These are phyloP conservation scores for Rhinichthys klamathensis DNA, from an alignment of 2,113 vertebrate species.

Conservation along the genomic window DNA sequence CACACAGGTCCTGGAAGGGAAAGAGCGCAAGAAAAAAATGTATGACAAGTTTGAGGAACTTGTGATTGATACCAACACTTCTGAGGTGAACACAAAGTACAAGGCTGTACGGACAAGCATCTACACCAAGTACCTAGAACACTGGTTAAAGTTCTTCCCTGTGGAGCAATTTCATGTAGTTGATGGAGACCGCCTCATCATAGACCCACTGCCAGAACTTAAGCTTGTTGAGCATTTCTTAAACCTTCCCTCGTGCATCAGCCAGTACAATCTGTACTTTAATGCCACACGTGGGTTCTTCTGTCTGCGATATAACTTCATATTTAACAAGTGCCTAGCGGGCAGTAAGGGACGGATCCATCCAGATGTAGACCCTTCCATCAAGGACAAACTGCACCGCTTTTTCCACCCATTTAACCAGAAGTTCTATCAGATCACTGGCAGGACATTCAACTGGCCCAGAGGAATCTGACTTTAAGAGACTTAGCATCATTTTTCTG, in stretches of 20 bases:
- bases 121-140: slow-evolving; percentile 95
- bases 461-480: slow-evolving; percentile 62
- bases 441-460: slow-evolving; percentile 94
- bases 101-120: slow-evolving; percentile 96
- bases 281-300: slow-evolving; percentile 96
- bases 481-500: not conserved
- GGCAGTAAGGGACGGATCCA: slow-evolving; percentile 97
- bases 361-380: slow-evolving; percentile 88
- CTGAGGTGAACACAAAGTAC: slow-evolving; percentile 95
- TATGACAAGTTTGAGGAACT: slow-evolving; percentile 96
- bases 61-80: slow-evolving; percentile 88
- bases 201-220: slow-evolving; percentile 91
- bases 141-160: slow-evolving; percentile 94
- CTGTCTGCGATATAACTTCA: slow-evolving; percentile 93
- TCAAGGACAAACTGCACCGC: slow-evolving; percentile 89
- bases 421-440: slow-evolving; percentile 97
- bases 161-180: slow-evolving; percentile 94
- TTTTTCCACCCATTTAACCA: slow-evolving; percentile 99
- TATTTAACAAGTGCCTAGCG: slow-evolving; percentile 97
- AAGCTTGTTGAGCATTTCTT: slow-evolving; percentile 93
- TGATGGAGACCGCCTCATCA: slow-evolving; percentile 93
- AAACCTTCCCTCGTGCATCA: slow-evolving; percentile 91
- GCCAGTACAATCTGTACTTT: slow-evolving; percentile 95
- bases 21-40: slow-evolving; percentile 95
- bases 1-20: slow-evolving; percentile 95